Percentiles rank a stretch among this genome's conserved stretches.
These are phyloP conservation scores for Lucilia sericata DNA, from an alignment of 1,140 invertebrate genomes.

Conservation along the genomic window DNA sequence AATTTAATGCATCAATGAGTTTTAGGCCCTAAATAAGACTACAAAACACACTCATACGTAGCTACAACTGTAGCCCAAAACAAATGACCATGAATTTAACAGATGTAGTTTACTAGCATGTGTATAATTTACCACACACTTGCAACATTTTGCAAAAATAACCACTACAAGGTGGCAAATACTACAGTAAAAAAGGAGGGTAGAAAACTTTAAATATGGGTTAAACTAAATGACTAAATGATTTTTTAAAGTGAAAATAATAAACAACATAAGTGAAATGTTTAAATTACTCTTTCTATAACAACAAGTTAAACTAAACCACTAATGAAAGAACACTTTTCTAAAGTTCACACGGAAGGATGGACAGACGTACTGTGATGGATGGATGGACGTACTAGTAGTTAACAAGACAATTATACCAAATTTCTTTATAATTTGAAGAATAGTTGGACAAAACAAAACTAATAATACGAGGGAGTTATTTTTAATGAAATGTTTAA, in stretches of 20 bases:
- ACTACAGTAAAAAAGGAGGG: background rate
- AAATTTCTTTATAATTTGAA: too few species aligned
- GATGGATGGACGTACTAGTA: background rate
- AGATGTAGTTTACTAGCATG: background rate
- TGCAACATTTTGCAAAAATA: background rate
- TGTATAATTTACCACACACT: background rate
- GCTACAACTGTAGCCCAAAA: background rate
- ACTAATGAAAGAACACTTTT: background rate
- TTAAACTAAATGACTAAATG: background rate
- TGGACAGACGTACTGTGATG: background rate
- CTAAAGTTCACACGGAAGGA: background rate
- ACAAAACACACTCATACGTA: background rate
- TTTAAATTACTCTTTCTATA: background rate
- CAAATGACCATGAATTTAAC: conserved; percentile 1
- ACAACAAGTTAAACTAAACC: background rate
- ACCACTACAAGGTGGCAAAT: background rate
- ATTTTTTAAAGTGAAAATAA: background rate
- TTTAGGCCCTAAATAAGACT: background rate
- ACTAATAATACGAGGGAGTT: too few species aligned
- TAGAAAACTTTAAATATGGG: background rate
- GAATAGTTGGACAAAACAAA: too few species aligned
- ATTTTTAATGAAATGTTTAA: too few species aligned
- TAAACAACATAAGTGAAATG: background rate
- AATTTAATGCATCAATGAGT: conserved; percentile 5
- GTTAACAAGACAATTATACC: background rate